Evolutionary conservation across 2,888 invertebrate species (phyloP), one percentile per base, ranked within the genome.

Genomic region (Ectemnius cavifrons): DNA sequence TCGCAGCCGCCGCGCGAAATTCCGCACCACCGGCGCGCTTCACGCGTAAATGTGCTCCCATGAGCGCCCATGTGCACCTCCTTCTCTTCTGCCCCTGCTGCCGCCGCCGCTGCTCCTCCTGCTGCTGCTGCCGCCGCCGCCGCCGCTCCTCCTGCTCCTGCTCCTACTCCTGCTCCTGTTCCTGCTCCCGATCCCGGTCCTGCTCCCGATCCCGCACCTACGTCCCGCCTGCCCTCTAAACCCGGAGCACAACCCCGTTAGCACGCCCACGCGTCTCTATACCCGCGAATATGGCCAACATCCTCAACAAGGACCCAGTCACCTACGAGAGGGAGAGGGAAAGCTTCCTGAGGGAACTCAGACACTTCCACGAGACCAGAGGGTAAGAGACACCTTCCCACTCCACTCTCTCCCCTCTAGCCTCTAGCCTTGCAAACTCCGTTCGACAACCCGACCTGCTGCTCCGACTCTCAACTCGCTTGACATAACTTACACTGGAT

Each of bases 341-440:
- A 86, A 93, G 93, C 84, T 97, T 97, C 93, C 92, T 97, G 82
- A 94, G 95, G 91, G 97, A 97, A 89, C 93, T 98, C 86, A 95
- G 95, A 88, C 96, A 96, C 91, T 98, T 98, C 91, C 97, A 98
- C 91, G 97, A 97, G 83, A 95, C 95, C 85, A 94, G 97, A 92
- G 97, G 97, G 98, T 98, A 92, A 94, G 95, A n/a, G 16, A 52
- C 16, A 4, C 16, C 16, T 52, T 52, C 16, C 52, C 13, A 64
- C 69, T 13, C 23, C 45, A 16, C 27, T 45, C 28, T 23, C 28
- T 20, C 14, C 23, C 16, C 8, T 16, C 46, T 45, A 14, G 13
- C 27, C 61, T 62, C 16, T 13, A 47, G 47, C 23, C 13, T 60
- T 8, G 16, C 27, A 57, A 13, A 23, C 4, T 14, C 45, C 16